These are phyloP conservation scores for Neodiprion lecontei DNA, from an alignment of 1,140 invertebrate genomes.

Conservation along the genomic window DNA sequence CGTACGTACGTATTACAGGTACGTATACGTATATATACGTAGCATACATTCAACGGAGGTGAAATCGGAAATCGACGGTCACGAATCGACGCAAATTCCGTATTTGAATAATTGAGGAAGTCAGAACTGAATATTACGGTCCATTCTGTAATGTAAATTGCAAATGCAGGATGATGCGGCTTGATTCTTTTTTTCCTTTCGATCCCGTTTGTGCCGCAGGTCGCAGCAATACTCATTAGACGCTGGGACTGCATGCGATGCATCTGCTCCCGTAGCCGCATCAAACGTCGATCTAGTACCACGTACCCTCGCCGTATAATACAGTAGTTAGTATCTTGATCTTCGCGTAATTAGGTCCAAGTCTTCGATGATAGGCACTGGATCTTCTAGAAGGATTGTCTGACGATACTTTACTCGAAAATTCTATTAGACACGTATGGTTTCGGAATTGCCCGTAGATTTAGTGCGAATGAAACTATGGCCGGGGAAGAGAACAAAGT, in stretches of 20 bases:
- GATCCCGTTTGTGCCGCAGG: conserved; percentile 19
- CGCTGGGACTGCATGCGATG: conserved; percentile 11
- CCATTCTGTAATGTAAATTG: conserved; percentile 26
- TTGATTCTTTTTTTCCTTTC: conserved; percentile 14
- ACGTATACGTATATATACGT: conserved; percentile 12
- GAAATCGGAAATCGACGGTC: conserved; percentile 33
- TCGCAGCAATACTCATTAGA: conserved; percentile 28
- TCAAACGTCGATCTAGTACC: not conserved
- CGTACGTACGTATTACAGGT: conserved; percentile 15
- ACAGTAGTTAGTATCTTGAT: not conserved
- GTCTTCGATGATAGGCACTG: not conserved
- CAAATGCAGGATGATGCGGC: not conserved
- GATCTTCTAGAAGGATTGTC: too few relatives aligned
- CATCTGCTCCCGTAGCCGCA: conserved; percentile 18
- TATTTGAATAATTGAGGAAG: conserved; percentile 40
- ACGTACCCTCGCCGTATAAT: not conserved
- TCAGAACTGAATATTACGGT: conserved; percentile 21
- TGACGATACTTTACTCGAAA: too few relatives aligned
- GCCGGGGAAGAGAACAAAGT: too few relatives aligned
- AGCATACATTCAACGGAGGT: conserved; percentile 17
- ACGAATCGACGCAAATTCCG: conserved; percentile 29
- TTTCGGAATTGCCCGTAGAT: too few relatives aligned
- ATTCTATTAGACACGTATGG: too few relatives aligned
- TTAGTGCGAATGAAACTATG: too few relatives aligned
- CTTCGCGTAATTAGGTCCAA: conserved; percentile 2